phyloP scores from a whole-genome alignment of 2,888 invertebrate species.

The Mesorhabditis belari region DNA sequence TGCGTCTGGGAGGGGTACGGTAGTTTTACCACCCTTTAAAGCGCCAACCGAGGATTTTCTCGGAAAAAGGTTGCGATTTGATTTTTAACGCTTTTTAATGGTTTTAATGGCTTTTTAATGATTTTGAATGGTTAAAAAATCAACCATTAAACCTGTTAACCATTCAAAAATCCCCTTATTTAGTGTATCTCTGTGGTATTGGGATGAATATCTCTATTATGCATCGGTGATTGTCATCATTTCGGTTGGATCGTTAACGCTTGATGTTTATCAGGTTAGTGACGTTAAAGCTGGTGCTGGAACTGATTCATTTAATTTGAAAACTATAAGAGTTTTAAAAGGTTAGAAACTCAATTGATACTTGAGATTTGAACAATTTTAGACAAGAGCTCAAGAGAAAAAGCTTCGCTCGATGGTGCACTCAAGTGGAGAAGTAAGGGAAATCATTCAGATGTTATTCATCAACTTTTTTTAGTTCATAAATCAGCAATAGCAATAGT shows the following conservation, averaged over 20 bases:
- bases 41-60: too few relatives aligned
- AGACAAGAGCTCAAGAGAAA: neutral
- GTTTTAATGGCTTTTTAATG: neutral
- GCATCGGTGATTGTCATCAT: slow-evolving; percentile 75
- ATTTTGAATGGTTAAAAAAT: too few relatives aligned
- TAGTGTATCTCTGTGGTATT: slow-evolving; percentile 67
- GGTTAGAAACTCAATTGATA: too few relatives aligned
- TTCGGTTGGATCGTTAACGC: slow-evolving; percentile 68
- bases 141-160: too few relatives aligned
- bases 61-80: too few relatives aligned
- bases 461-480: too few relatives aligned
- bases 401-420: neutral
- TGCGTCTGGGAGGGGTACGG: too few relatives aligned
- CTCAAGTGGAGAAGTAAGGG: neutral
- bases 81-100: too few relatives aligned
- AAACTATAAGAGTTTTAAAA: too few relatives aligned
- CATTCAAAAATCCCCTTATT: slow-evolving; percentile 9
- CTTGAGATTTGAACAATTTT: neutral
- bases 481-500: too few relatives aligned
- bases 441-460: too few relatives aligned
- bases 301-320: neutral
- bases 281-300: neutral
- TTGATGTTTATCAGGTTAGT: slow-evolving; percentile 34
- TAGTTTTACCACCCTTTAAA: too few relatives aligned
- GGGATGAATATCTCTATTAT: slow-evolving; percentile 78